phyloP scores from a whole-genome alignment of 1,140 invertebrate species.

The Hyles vespertilio region DNA sequence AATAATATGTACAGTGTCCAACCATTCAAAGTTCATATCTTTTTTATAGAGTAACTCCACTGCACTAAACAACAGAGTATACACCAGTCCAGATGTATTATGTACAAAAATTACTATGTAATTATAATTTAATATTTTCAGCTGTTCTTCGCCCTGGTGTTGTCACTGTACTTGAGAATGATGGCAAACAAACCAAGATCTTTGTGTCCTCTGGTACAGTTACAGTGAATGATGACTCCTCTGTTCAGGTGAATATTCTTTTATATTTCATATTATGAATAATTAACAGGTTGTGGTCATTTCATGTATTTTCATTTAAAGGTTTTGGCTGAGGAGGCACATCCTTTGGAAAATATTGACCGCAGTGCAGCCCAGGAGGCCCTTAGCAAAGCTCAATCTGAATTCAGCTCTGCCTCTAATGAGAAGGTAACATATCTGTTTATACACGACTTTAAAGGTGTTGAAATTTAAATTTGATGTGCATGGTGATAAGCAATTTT shows the following conservation, averaged over 20 bases:
- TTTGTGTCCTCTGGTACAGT: constrained; percentile 98
- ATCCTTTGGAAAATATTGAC: constrained; percentile 92
- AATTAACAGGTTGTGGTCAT: not conserved
- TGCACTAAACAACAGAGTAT: too few relatives aligned
- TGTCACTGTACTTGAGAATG: constrained; percentile 93
- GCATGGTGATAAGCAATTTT: too few relatives aligned
- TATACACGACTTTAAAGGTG: too few relatives aligned
- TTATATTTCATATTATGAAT: not conserved
- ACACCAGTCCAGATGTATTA: too few relatives aligned
- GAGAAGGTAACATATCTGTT: constrained; percentile 78
- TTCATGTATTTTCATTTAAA: constrained; percentile 34
- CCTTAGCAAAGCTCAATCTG: constrained; percentile 89
- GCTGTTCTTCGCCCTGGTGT: constrained; percentile 98
- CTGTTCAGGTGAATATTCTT: constrained; percentile 86
- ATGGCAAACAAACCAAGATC: constrained; percentile 90
- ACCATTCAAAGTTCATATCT: too few relatives aligned
- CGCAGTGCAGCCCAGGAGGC: constrained; percentile 86
- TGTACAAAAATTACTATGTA: not conserved
- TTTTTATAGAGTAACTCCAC: too few relatives aligned
- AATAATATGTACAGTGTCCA: too few relatives aligned
- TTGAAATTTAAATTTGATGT: too few relatives aligned
- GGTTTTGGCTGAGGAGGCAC: constrained; percentile 98
- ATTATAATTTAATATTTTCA: constrained; percentile 27
- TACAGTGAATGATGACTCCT: constrained; percentile 98
- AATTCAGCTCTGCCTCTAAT: constrained; percentile 85